phyloP scores from a whole-genome alignment of 2,797 vertebrate genomes.

The Leptatherina wallacei region DNA sequence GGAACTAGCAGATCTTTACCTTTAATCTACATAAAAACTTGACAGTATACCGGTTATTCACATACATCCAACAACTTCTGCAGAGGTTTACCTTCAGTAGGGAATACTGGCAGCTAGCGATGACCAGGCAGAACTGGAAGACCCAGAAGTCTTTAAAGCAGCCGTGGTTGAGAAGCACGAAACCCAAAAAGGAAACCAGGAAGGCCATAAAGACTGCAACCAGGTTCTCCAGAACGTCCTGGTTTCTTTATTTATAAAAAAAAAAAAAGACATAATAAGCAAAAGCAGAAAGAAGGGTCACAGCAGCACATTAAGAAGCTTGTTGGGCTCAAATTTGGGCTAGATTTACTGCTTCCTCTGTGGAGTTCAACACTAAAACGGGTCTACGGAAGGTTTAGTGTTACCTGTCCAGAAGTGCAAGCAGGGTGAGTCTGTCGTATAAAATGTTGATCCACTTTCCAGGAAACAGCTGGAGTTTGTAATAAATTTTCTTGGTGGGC shows the following conservation, averaged over 20 bases:
- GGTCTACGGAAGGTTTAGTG: neutral
- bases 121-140: slow-evolving; percentile 95
- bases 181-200: slow-evolving; percentile 94
- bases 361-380: neutral
- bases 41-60: neutral
- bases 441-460: slow-evolving; percentile 95
- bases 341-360: neutral
- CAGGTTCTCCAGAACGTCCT: slow-evolving; percentile 90
- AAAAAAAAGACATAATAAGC: slow-evolving; percentile 11
- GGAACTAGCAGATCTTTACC: neutral
- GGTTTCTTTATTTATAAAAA: slow-evolving; percentile 82
- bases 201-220: slow-evolving; percentile 89
- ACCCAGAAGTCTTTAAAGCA: slow-evolving; percentile 96
- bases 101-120: slow-evolving; percentile 98
- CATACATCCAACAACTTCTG: neutral
- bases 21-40: neutral
- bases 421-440: slow-evolving; percentile 91
- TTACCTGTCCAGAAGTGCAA: slow-evolving; percentile 93
- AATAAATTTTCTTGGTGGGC: slow-evolving; percentile 90
- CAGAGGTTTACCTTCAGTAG: slow-evolving; percentile 89
- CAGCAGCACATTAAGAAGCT: neutral
- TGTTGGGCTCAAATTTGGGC: neutral
- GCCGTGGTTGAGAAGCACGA: slow-evolving; percentile 91
- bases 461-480: slow-evolving; percentile 93
- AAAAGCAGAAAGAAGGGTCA: slow-evolving; percentile 10